Conservation (phyloP, 1,140 invertebrate species). For the Ostrea edulis region DNA sequence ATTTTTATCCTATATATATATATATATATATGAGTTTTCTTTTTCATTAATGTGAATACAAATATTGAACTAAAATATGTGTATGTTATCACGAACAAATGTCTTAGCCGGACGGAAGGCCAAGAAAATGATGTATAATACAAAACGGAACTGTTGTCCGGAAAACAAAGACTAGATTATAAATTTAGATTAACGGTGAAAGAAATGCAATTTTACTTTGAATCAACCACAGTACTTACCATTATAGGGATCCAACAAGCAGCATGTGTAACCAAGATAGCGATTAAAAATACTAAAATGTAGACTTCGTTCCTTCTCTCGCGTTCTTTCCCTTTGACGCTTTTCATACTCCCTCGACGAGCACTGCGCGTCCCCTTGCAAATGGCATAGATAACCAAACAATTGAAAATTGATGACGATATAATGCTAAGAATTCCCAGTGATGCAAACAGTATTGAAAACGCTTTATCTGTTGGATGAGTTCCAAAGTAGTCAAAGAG, state of each 20-base stretch:
- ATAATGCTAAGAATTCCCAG: slow-evolving; percentile 43
- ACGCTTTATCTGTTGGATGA: slow-evolving; percentile 61
- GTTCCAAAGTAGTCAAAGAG: slow-evolving; percentile 67
- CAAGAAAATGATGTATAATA: too few relatives aligned
- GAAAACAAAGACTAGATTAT: too few relatives aligned
- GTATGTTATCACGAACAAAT: too few relatives aligned
- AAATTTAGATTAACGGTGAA: too few relatives aligned
- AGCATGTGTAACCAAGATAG: slow-evolving; percentile 45
- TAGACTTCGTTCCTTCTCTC: slow-evolving; percentile 41
- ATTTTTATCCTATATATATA: too few relatives aligned
- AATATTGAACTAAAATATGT: too few relatives aligned
- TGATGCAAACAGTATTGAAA: slow-evolving; percentile 63
- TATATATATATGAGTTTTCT: too few relatives aligned
- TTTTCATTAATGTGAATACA: too few relatives aligned
- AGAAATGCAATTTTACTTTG: too few relatives aligned
- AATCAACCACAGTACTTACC: slow-evolving; percentile 48
- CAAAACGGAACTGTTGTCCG: too few relatives aligned
- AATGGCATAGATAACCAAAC: slow-evolving; percentile 33
- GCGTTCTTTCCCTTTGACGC: not conserved
- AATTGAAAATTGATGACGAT: slow-evolving; percentile 31
- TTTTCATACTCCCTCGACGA: slow-evolving; percentile 32
- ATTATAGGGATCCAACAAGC: slow-evolving; percentile 57
- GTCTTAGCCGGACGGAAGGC: too few relatives aligned
- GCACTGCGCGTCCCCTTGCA: not conserved
- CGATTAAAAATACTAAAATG: slow-evolving; percentile 50